Evolutionary conservation across 2,797 vertebrate species (phyloP).

Genomic region (Enteromius treurensis): DNA sequence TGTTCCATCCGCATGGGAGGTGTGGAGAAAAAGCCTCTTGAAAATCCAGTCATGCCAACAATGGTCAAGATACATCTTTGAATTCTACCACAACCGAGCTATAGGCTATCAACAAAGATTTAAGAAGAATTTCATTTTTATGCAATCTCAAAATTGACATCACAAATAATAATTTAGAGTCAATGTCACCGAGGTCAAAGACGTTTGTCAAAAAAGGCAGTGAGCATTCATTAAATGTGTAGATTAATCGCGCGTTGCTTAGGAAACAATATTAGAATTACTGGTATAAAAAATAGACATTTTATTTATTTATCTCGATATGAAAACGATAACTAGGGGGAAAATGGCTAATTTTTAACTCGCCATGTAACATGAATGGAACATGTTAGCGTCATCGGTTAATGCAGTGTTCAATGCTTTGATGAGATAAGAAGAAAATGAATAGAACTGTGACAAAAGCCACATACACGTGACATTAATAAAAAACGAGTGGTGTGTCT

Average conservation of each 20-base stretch:
- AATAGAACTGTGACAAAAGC: neutral
- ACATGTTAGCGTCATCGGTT: neutral
- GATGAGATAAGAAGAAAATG: neutral
- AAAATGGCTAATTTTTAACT: neutral
- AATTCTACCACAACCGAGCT: neutral
- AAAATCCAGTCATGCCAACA: conserved; percentile 23
- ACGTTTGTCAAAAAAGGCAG: conserved; percentile 8
- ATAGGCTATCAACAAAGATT: neutral
- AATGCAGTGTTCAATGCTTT: conserved; percentile 8
- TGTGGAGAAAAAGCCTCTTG: conserved; percentile 46
- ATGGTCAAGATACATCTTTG: neutral
- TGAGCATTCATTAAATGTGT: neutral
- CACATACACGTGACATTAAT: conserved; percentile 1
- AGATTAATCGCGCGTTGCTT: neutral
- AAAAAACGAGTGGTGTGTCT: neutral
- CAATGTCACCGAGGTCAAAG: conserved; percentile 35
- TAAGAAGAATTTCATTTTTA: neutral
- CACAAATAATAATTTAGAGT: conserved; percentile 11
- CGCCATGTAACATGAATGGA: neutral
- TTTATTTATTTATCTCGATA: neutral
- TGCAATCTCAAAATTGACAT: neutral
- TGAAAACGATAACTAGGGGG: neutral
- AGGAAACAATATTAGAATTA: neutral
- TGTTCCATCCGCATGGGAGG: conserved; percentile 77
- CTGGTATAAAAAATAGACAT: neutral